phyloP scores from a whole-genome alignment of 2,888 invertebrate genomes.

The Thelaira solivaga region DNA sequence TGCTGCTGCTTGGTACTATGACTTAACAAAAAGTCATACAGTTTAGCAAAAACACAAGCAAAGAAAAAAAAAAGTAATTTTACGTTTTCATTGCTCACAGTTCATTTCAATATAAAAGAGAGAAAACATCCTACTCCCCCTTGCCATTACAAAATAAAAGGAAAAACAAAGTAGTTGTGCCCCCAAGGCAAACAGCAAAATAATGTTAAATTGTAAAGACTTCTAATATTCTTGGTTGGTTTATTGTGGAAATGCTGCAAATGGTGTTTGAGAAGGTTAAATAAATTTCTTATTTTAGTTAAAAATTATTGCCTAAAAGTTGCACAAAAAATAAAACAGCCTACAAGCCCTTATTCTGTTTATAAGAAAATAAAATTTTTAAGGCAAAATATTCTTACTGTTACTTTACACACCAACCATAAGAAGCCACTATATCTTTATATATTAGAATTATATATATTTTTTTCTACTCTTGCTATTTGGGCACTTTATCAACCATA shows the following conservation, averaged over 20 bases:
- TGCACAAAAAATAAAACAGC: not conserved
- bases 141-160: not conserved
- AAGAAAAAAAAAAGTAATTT: conserved; percentile 34
- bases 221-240: conserved; percentile 18
- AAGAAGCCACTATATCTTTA: not conserved
- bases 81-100: conserved; percentile 38
- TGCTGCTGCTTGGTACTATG: conserved; percentile 14
- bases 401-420: not conserved
- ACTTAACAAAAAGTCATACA: conserved; percentile 15
- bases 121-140: not conserved
- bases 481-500: conserved; percentile 59
- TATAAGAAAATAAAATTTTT: conserved; percentile 27
- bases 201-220: conserved; percentile 32
- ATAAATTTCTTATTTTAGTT: conserved; percentile 52
- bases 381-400: conserved; percentile 24
- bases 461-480: too few species aligned
- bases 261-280: conserved; percentile 15
- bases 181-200: conserved; percentile 27
- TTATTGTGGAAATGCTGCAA: too few species aligned
- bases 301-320: conserved; percentile 44
- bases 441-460: too few species aligned
- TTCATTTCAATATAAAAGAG: conserved; percentile 30
- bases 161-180: conserved; percentile 18
- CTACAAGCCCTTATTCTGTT: not conserved
- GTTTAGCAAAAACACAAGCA: not conserved